Evolutionary conservation across 2,888 invertebrate genomes (phyloP).

Genomic region (Synergus gifuensis): DNA sequence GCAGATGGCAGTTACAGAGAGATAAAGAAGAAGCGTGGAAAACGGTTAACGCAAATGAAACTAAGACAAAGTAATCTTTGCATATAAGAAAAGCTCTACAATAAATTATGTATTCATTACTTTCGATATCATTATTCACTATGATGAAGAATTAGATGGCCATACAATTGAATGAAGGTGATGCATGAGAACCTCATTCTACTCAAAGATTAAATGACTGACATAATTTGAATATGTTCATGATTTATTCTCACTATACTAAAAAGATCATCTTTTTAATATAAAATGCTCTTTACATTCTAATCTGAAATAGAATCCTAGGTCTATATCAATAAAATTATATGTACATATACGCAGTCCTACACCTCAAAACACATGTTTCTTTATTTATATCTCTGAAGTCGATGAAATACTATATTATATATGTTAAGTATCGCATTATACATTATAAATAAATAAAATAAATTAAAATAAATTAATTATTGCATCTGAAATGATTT

Average conservation of each 20-base stretch:
- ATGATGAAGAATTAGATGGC: not conserved
- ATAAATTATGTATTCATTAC: constrained; percentile 20
- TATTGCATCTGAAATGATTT: not conserved
- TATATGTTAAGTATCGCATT: too few species aligned
- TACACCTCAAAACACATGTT: not conserved
- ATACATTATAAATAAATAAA: too few species aligned
- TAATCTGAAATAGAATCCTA: not conserved
- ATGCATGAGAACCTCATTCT: constrained; percentile 30
- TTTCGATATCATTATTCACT: constrained; percentile 8
- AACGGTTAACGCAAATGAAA: not conserved
- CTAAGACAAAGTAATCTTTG: not conserved
- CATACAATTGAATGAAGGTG: not conserved
- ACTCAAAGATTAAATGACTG: constrained; percentile 34
- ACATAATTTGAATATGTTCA: constrained; percentile 11
- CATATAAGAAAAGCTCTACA: not conserved
- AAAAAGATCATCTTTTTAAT: not conserved
- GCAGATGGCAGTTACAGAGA: not conserved
- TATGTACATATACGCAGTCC: too few species aligned
- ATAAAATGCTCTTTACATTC: not conserved
- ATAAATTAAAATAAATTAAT: too few species aligned
- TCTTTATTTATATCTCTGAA: too few species aligned
- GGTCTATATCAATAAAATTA: not conserved
- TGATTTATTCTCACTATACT: not conserved
- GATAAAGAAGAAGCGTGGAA: not conserved
- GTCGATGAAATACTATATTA: too few species aligned